These are phyloP conservation scores for Muschampia plurimacula DNA, from an alignment of 2,888 invertebrate species.

Conservation along the genomic window DNA sequence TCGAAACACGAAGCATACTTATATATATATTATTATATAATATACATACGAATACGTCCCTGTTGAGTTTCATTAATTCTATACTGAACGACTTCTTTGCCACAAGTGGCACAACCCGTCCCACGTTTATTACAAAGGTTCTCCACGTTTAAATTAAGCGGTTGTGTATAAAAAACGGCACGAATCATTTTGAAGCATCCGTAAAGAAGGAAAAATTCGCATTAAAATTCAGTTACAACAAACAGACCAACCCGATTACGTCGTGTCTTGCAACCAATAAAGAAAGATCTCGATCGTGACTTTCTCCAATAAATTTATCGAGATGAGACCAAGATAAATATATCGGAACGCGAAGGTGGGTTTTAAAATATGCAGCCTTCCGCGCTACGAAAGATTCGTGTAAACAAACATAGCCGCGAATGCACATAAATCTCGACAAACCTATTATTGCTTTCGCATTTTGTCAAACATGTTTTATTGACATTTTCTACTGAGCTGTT, in stretches of 20 bases:
- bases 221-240: conserved; percentile 62
- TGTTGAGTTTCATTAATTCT: conserved; percentile 65
- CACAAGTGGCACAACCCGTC: conserved; percentile 48
- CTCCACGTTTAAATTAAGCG: conserved; percentile 19
- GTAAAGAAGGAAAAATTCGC: conserved; percentile 41
- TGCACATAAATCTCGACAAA: conserved; percentile 63
- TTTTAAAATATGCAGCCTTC: conserved; percentile 80
- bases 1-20: conserved; percentile 57
- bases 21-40: conserved; percentile 46
- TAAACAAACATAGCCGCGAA: conserved; percentile 71
- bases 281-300: conserved; percentile 68
- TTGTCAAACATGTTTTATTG: conserved; percentile 51
- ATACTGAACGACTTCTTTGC: conserved; percentile 62
- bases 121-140: conserved; percentile 29
- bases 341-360: conserved; percentile 67
- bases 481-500: conserved; percentile 34
- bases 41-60: conserved; percentile 47
- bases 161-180: background rate
- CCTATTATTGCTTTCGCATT: conserved; percentile 63
- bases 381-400: conserved; percentile 73
- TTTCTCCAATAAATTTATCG: conserved; percentile 80
- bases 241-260: conserved; percentile 63
- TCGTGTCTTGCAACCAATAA: conserved; percentile 68
- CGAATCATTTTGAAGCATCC: conserved; percentile 2
- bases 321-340: conserved; percentile 81